phyloP scores from a whole-genome alignment of 1,140 invertebrate species.

The Pogonomyrmex californicus region DNA sequence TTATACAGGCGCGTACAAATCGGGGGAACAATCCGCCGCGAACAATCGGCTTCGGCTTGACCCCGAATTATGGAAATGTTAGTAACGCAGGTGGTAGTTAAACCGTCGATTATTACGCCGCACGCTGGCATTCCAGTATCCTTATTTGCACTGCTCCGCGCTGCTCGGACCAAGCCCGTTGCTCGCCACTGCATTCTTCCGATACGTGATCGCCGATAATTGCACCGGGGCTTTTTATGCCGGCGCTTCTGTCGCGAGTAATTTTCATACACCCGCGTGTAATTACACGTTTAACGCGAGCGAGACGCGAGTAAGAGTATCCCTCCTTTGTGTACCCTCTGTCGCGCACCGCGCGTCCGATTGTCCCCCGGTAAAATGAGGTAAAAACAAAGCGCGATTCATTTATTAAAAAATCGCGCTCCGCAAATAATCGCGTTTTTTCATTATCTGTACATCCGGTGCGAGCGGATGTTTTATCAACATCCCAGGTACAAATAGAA shows the following conservation, averaged over 20 bases:
- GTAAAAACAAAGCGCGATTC: constrained; percentile 25
- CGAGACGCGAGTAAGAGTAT: background rate
- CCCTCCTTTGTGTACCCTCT: background rate
- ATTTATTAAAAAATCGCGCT: background rate
- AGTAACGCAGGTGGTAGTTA: constrained; percentile 54
- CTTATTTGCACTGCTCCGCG: constrained; percentile 6
- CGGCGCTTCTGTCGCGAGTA: background rate
- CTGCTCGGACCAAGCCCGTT: constrained; percentile 45
- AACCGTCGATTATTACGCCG: constrained; percentile 59
- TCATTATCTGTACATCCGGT: background rate
- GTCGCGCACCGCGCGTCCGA: background rate
- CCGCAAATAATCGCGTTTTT: no score
- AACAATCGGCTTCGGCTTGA: constrained; percentile 60
- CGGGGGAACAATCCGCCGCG: background rate
- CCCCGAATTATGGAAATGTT: constrained; percentile 67
- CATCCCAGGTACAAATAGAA: background rate
- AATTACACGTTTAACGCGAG: constrained; percentile 45
- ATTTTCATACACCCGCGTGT: constrained; percentile 45
- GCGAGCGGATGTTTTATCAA: background rate
- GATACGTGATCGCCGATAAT: constrained; percentile 62
- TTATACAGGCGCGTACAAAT: background rate
- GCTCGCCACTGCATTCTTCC: constrained; percentile 47
- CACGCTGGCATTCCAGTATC: constrained; percentile 55
- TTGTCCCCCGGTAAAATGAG: constrained; percentile 13
- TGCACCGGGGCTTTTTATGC: background rate